These are phyloP conservation scores for Sciaenops ocellatus DNA, from an alignment of 2,797 vertebrate genomes.

Conservation along the genomic window DNA sequence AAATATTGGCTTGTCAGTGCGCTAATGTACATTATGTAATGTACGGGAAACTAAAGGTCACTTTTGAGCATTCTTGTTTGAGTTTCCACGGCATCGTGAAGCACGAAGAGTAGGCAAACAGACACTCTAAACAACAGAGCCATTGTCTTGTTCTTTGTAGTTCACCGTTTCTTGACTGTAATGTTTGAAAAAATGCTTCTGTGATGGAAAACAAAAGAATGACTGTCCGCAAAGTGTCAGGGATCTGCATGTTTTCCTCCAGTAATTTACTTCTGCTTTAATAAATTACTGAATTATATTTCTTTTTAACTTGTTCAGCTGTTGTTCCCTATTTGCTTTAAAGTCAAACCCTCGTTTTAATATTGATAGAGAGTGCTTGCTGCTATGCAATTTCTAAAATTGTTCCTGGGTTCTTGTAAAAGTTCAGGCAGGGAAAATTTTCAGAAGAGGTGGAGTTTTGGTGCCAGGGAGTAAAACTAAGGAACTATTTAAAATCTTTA, in stretches of 20 bases:
- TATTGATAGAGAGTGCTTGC: not conserved
- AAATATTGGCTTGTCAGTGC: not conserved
- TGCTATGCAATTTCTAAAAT: no score
- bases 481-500: no score
- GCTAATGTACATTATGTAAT: not conserved
- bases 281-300: no score
- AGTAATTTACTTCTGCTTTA: not conserved
- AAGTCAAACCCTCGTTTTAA: not conserved
- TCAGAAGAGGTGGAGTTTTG: no score
- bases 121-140: not conserved
- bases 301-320: no score
- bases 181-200: not conserved
- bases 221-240: no score
- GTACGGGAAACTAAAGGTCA: not conserved
- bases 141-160: not conserved
- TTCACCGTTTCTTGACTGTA: not conserved
- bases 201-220: not conserved
- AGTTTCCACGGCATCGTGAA: not conserved
- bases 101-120: not conserved
- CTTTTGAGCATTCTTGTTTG: not conserved
- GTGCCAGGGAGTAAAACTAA: no score
- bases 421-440: no score
- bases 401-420: no score
- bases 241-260: no score
- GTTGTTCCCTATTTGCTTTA: no score